Evolutionary conservation across 2,797 vertebrate genomes (phyloP).

Genomic region (Microhierax caerulescens): DNA sequence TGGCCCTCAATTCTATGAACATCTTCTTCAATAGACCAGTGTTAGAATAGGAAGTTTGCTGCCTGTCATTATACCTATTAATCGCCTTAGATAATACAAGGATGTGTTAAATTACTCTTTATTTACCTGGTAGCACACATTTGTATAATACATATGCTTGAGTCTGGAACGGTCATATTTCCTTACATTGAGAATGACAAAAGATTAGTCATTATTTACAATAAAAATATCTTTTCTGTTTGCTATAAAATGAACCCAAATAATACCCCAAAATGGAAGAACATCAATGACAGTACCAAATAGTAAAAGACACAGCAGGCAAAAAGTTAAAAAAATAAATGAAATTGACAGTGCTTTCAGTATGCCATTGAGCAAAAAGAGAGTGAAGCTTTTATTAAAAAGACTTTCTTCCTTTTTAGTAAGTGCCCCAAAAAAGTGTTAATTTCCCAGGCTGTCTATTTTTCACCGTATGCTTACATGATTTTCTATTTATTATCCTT

Average conservation of each 20-base stretch:
- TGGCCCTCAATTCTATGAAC: background rate
- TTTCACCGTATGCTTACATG: background rate
- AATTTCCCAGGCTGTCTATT: background rate
- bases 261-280: background rate
- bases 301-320: background rate
- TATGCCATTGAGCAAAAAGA: background rate
- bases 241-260: background rate
- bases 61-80: background rate
- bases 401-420: background rate
- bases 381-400: background rate
- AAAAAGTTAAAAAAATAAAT: background rate
- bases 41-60: background rate
- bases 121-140: background rate
- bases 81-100: background rate
- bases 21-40: background rate
- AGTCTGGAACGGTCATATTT: background rate
- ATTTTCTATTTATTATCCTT: background rate
- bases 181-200: background rate
- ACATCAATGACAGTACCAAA: background rate
- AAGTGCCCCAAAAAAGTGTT: accelerated
- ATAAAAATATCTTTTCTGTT: background rate
- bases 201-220: background rate
- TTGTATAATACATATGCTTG: background rate
- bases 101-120: background rate
- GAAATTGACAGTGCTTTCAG: background rate